Conservation (phyloP, 1,140 invertebrate genomes). For the Mercenaria mercenaria region DNA sequence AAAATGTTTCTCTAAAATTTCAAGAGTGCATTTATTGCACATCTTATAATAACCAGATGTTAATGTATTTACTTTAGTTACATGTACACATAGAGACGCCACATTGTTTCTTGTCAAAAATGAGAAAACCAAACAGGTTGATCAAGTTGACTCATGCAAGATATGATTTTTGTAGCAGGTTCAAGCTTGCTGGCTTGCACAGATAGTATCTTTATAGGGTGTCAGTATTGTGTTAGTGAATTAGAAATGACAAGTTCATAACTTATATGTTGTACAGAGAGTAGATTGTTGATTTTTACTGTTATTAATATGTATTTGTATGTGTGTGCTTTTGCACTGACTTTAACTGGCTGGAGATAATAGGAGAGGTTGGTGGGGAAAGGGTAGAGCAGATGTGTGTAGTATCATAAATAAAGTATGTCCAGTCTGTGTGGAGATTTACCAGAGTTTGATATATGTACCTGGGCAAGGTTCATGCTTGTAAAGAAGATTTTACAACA, state of each 20-base stretch:
- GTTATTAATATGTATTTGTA: too few species aligned
- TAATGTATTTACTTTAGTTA: neutral
- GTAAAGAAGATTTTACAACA: too few species aligned
- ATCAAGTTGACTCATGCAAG: neutral
- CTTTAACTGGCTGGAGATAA: too few species aligned
- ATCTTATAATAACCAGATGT: conserved; percentile 7
- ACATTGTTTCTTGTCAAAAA: conserved; percentile 3
- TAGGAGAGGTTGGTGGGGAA: too few species aligned
- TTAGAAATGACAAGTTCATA: neutral
- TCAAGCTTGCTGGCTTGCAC: neutral
- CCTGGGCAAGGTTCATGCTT: too few species aligned
- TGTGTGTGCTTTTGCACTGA: too few species aligned
- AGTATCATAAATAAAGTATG: too few species aligned
- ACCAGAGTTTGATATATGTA: too few species aligned
- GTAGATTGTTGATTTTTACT: too few species aligned
- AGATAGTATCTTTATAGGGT: neutral
- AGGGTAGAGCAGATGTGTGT: too few species aligned
- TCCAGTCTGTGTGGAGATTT: too few species aligned
- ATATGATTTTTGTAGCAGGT: neutral
- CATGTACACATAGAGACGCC: neutral
- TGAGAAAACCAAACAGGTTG: conserved; percentile 16
- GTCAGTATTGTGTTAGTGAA: neutral
- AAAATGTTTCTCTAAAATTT: too few species aligned
- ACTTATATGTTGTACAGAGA: neutral
- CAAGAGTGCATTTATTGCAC: neutral